Conservation (phyloP, 2,888 invertebrate genomes). For the Agriotes lineatus region DNA sequence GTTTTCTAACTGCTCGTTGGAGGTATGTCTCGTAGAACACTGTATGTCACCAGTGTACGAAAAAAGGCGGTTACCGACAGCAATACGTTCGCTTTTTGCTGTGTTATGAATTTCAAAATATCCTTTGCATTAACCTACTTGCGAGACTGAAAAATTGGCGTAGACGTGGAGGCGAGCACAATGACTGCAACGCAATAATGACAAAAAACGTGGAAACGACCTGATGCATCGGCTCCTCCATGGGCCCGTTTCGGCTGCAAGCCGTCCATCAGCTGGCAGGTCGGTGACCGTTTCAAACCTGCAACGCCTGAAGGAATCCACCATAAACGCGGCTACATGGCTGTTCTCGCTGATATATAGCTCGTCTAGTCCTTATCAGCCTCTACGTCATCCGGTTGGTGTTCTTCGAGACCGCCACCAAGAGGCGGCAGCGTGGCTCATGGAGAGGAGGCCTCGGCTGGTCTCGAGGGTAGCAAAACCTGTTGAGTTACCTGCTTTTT, state of each 20-base stretch:
- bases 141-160: neutral
- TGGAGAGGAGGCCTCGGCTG: conserved; percentile 14
- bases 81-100: neutral
- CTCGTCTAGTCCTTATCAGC: conserved; percentile 15
- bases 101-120: neutral
- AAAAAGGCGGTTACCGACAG: neutral
- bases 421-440: conserved; percentile 3
- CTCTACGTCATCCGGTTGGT: conserved; percentile 24
- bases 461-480: conserved; percentile 31
- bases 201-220: neutral
- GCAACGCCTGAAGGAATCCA: conserved; percentile 48
- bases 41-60: neutral
- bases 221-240: neutral
- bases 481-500: conserved; percentile 35
- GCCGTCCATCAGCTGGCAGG: conserved; percentile 31
- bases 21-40: neutral
- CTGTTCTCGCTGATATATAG: conserved; percentile 28
- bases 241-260: conserved; percentile 23
- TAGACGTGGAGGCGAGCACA: neutral
- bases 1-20: conserved; percentile 17
- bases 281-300: conserved; percentile 50
- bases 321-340: conserved; percentile 30
- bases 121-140: conserved; percentile 13
- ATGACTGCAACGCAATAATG: too few species aligned
- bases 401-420: neutral